phyloP scores from a whole-genome alignment of 2,797 vertebrate species.

The Peromyscus attwateri region DNA sequence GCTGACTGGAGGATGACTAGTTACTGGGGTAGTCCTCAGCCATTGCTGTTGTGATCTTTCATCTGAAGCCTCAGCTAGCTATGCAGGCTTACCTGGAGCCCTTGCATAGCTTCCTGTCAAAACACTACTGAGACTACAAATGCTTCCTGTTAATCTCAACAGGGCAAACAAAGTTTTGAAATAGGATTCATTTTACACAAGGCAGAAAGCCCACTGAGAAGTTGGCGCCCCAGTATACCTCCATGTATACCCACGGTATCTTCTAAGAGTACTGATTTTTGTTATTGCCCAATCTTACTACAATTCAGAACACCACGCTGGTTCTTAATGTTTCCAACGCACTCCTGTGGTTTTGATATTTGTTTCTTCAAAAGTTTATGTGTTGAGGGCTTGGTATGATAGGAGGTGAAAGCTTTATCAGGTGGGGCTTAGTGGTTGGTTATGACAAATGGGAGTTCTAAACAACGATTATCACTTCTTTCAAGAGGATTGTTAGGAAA shows the following conservation, averaged over 20 bases:
- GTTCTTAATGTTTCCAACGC: constrained; percentile 7
- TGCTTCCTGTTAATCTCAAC: constrained; percentile 15
- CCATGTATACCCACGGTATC: background rate
- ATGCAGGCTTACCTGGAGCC: background rate
- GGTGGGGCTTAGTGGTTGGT: background rate
- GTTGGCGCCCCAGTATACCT: constrained; percentile 15
- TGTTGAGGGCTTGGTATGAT: background rate
- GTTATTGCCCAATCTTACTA: background rate
- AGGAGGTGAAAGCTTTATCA: background rate
- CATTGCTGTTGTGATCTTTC: background rate
- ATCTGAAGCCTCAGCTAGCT: background rate
- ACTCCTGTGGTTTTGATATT: background rate
- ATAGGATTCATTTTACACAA: constrained; percentile 42
- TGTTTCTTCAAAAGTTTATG: background rate
- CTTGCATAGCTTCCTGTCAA: constrained; percentile 20
- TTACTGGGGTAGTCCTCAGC: background rate
- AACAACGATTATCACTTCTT: background rate
- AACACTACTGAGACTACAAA: constrained; percentile 24
- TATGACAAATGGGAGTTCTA: background rate
- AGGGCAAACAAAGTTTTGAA: constrained; percentile 39
- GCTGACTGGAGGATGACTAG: background rate
- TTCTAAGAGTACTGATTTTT: background rate
- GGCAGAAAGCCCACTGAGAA: background rate
- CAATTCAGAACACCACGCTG: background rate
- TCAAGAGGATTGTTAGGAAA: background rate